A percentile compares a stretch with the other conserved stretches of the same genome.
Conservation (phyloP, 2,888 invertebrate species). For the Artemia sinica region DNA sequence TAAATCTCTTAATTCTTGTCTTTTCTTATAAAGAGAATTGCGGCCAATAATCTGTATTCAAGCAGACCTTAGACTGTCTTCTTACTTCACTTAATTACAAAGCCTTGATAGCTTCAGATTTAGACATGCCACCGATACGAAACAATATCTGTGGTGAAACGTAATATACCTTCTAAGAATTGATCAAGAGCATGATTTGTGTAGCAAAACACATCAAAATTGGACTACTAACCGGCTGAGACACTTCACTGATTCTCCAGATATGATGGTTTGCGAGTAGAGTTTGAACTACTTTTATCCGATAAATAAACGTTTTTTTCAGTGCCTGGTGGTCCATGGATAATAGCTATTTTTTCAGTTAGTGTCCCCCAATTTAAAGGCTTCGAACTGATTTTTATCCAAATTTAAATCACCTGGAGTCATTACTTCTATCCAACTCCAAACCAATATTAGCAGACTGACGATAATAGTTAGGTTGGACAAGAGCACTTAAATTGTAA, state of each 20-base stretch:
- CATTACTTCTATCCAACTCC: constrained; percentile 35
- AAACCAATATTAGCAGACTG: no score
- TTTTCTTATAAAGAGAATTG: no score
- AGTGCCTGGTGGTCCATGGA: constrained; percentile 49
- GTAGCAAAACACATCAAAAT: constrained; percentile 60
- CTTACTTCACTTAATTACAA: constrained; percentile 15
- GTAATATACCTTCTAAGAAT: constrained; percentile 51
- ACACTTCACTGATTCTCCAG: constrained; percentile 31
- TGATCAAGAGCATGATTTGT: constrained; percentile 77
- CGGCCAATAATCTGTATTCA: no score
- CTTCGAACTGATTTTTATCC: constrained; percentile 47
- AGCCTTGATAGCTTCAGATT: constrained; percentile 38
- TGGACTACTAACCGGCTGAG: constrained; percentile 31
- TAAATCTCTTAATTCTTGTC: no score
- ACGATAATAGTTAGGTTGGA: no score
- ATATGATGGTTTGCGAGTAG: constrained; percentile 41
- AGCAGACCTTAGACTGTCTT: neutral
- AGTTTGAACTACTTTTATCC: constrained; percentile 51
- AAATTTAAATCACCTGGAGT: constrained; percentile 35
- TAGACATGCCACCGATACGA: constrained; percentile 52
- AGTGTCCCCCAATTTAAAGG: constrained; percentile 50
- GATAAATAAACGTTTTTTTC: constrained; percentile 42
- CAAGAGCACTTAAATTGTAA: no score
- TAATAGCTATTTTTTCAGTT: constrained; percentile 51
- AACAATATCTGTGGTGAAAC: constrained; percentile 42